phyloP scores from a whole-genome alignment of 2,888 invertebrate species.

The Biston stratarius region DNA sequence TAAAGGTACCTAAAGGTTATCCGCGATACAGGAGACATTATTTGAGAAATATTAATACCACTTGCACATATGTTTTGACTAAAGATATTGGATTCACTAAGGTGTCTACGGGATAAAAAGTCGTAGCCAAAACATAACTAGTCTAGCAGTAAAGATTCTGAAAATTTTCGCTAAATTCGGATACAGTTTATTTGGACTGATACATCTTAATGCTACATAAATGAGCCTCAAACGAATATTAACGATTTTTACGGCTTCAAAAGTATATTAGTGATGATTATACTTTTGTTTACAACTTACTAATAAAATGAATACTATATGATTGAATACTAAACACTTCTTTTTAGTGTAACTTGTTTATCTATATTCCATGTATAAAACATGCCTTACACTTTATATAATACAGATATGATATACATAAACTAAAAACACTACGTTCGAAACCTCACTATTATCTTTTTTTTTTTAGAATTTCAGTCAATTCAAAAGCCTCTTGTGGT shows the following conservation, averaged over 20 bases:
- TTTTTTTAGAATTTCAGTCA: slow-evolving; percentile 57
- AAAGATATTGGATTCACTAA: not conserved
- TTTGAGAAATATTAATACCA: not conserved
- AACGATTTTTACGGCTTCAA: not conserved
- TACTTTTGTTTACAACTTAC: not conserved
- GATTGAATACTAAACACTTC: slow-evolving; percentile 4
- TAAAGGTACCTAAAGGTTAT: no score
- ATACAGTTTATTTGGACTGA: slow-evolving; percentile 27
- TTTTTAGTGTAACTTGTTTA: slow-evolving; percentile 1
- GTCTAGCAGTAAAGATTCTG: slow-evolving; percentile 32
- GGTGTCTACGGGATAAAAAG: not conserved
- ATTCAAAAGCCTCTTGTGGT: slow-evolving; percentile 59
- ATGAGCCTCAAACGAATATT: not conserved
- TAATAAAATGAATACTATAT: slow-evolving; percentile 8
- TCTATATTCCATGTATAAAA: slow-evolving; percentile 7
- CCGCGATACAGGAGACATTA: not conserved
- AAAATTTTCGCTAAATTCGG: slow-evolving; percentile 33
- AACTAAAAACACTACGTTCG: slow-evolving; percentile 10
- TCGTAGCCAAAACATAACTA: not conserved
- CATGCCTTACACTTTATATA: not conserved
- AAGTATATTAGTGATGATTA: not conserved
- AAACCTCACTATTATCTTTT: not conserved
- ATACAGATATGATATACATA: slow-evolving; percentile 22
- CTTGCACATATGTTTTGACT: not conserved
- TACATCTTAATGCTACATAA: not conserved